These are phyloP conservation scores for Lamprotornis superbus DNA, from an alignment of 2,113 vertebrate genomes.

Conservation along the genomic window DNA sequence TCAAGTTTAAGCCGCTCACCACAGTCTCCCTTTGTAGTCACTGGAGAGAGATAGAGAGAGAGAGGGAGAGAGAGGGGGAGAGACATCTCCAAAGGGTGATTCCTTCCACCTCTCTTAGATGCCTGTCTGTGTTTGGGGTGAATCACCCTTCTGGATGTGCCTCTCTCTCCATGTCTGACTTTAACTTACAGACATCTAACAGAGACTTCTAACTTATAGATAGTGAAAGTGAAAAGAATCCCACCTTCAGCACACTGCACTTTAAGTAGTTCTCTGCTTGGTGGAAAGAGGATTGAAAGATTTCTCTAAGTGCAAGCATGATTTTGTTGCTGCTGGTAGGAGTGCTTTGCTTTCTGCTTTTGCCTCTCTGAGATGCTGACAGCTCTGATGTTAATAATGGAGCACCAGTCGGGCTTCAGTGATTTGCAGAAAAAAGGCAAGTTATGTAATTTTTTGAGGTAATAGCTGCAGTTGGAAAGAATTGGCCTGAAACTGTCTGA, in stretches of 20 bases:
- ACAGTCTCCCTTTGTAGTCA: neutral
- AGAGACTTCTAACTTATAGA: neutral
- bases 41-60: neutral
- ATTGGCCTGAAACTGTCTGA: slow-evolving; percentile 67
- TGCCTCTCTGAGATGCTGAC: slow-evolving; percentile 46
- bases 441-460: slow-evolving; percentile 59
- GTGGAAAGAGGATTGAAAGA: slow-evolving; percentile 42
- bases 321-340: slow-evolving; percentile 42
- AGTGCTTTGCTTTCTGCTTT: slow-evolving; percentile 47
- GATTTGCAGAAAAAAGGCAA: slow-evolving; percentile 52
- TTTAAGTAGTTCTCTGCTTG: slow-evolving; percentile 30
- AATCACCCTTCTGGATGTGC: neutral
- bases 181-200: neutral
- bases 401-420: slow-evolving; percentile 13
- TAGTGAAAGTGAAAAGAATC: slow-evolving; percentile 7
- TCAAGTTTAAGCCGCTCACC: neutral
- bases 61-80: neutral
- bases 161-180: neutral
- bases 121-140: neutral
- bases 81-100: neutral
- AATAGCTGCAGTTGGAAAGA: slow-evolving; percentile 57
- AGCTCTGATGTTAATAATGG: slow-evolving; percentile 66
- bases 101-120: neutral
- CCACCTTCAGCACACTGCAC: neutral
- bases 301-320: slow-evolving; percentile 22